Base-by-base conservation (phyloP, 2,797 vertebrate genomes). In the Notolabrus celidotus region DNA sequence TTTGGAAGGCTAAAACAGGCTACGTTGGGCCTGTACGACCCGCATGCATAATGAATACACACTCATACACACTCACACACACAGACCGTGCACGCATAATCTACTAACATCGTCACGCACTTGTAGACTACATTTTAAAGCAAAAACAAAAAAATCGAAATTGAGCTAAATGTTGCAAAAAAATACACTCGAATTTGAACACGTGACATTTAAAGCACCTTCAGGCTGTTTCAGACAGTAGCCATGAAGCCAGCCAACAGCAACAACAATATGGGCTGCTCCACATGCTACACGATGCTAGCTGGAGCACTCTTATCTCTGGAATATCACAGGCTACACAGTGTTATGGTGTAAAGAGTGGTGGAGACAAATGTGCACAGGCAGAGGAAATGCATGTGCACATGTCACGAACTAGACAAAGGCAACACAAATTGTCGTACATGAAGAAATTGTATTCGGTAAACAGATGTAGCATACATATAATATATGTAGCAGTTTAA, bases 221-320 rank as follows among this genome's bases (percentile, higher is more conserved):
- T 1, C 42, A 0, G 50, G 14, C 31, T 16, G 34, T 58, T 52
- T 29, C 12, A n/a, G 53, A 12, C 9, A 5, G 56, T 67, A 25
- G 20, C 46, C 67, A 9, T 0, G 23, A 11, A 43, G 36, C 50
- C 17, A 17, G 5, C 41, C n/a, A 29, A 70, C 66, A 58, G 67
- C 39, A 79, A 71, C 70, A 59, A 71, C 45, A 79, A 66, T 33
- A 49, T 10, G n/a, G n/a, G n/a, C n/a, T n/a, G 41, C 8, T 25
- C 0, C 23, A 63, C 41, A 50, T 47, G 80, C 80, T 69, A 78
- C 49, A 22, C 41, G 43, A 70, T 61, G 82, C 82, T 80, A 78
- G 33, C 73, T 20, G 34, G 2, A 27, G 29, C 64, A 1, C 27
- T 60, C 12, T 46, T 36, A 61, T 25, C 45, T 38, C 8, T 43